Conservation (phyloP, 1,140 invertebrate species). For the Trichogramma pretiosum region DNA sequence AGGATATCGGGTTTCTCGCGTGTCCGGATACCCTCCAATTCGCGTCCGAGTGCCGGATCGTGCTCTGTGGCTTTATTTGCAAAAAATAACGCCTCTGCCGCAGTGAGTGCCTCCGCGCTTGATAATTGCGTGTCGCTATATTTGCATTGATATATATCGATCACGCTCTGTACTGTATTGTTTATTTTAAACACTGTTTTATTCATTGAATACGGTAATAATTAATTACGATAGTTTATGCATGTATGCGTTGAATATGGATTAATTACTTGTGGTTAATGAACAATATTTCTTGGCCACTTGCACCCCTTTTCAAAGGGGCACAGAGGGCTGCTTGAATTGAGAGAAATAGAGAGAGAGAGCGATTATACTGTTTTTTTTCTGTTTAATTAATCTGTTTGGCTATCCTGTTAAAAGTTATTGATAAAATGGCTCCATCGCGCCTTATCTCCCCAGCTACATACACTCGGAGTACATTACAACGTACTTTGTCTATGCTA, state of each 20-base stretch:
- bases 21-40: conserved; percentile 34
- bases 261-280: conserved; percentile 16
- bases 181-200: conserved; percentile 30
- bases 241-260: conserved; percentile 28
- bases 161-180: conserved; percentile 26
- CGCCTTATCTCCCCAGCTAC: conserved; percentile 31
- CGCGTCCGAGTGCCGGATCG: conserved; percentile 38
- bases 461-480: conserved; percentile 32
- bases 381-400: background rate
- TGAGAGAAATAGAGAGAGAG: background rate
- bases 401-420: conserved; percentile 14
- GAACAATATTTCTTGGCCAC: conserved; percentile 18
- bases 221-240: conserved; percentile 34
- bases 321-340: background rate
- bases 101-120: conserved; percentile 45
- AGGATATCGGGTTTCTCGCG: conserved; percentile 15
- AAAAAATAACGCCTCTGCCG: conserved; percentile 20
- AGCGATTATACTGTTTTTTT: background rate
- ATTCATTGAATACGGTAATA: conserved; percentile 24
- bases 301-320: too few relatives aligned
- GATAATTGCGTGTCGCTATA: conserved; percentile 30
- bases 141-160: conserved; percentile 23
- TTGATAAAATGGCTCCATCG: conserved; percentile 37
- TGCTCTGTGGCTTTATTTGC: conserved; percentile 8
- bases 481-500: conserved; percentile 42